Evolutionary conservation across 2,113 vertebrate species (phyloP).

Genomic region (Gopherus flavomarginatus): DNA sequence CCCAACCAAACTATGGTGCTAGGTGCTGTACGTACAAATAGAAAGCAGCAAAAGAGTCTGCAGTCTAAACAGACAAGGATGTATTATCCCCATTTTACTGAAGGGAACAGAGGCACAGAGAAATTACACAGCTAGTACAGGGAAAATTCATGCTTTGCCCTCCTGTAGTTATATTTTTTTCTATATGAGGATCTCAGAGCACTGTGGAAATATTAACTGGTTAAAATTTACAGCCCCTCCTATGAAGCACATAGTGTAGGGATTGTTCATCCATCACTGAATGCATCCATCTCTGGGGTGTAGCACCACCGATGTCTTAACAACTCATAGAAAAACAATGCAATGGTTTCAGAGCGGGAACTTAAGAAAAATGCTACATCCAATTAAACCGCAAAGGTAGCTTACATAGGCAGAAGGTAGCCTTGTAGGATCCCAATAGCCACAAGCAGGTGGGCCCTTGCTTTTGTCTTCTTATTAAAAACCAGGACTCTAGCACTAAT

Average conservation of each 20-base stretch:
- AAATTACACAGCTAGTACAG: rapidly evolving
- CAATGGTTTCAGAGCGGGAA: rapidly evolving
- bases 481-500: rapidly evolving
- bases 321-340: rapidly evolving
- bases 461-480: background rate
- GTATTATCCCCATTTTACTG: background rate
- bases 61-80: background rate
- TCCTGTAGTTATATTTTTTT: background rate
- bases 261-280: rapidly evolving
- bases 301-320: rapidly evolving
- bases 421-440: background rate
- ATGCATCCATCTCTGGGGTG: rapidly evolving
- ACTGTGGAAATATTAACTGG: background rate
- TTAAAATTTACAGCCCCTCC: background rate
- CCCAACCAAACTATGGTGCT: too few relatives aligned
- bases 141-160: rapidly evolving
- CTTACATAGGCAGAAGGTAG: rapidly evolving
- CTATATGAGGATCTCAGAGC: background rate
- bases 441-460: rapidly evolving
- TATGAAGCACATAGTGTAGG: rapidly evolving
- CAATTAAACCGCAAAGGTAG: rapidly evolving
- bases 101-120: background rate
- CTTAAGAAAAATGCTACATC: rapidly evolving
- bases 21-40: too few relatives aligned
- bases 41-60: background rate